Evolutionary conservation across 2,888 invertebrate species (phyloP).

Genomic region (Automeris io): DNA sequence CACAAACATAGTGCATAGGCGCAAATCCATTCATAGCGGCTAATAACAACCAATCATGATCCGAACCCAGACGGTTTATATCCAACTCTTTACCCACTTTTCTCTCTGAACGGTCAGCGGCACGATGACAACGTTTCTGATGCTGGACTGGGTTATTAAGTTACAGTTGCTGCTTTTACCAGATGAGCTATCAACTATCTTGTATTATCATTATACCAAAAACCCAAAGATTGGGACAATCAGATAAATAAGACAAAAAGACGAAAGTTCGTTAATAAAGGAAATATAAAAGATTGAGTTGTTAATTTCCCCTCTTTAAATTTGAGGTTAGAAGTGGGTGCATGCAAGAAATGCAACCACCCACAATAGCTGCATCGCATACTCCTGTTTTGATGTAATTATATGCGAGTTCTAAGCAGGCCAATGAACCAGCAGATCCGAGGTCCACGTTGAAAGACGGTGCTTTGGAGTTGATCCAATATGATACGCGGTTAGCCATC

Average conservation of each 20-base stretch:
- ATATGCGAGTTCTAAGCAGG: slow-evolving; percentile 36
- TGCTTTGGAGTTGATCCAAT: slow-evolving; percentile 39
- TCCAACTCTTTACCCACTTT: too few species aligned
- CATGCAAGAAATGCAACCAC: slow-evolving; percentile 73
- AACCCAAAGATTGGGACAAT: not conserved
- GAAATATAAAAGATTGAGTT: too few species aligned
- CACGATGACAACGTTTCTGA: too few species aligned
- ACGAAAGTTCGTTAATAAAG: too few species aligned
- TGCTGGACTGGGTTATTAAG: too few species aligned
- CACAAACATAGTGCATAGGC: too few species aligned
- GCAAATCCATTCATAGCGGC: too few species aligned
- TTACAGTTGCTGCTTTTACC: too few species aligned
- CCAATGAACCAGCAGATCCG: slow-evolving; percentile 32
- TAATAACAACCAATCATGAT: too few species aligned
- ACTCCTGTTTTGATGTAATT: slow-evolving; percentile 30
- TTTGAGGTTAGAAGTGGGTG: slow-evolving; percentile 51
- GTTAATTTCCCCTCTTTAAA: slow-evolving; percentile 31
- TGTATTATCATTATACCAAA: not conserved
- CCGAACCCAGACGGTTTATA: too few species aligned
- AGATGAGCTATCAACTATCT: not conserved
- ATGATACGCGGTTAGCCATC: slow-evolving; percentile 47
- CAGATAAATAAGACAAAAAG: not conserved
- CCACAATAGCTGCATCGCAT: slow-evolving; percentile 73
- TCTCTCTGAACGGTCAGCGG: too few species aligned
- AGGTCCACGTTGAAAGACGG: slow-evolving; percentile 34